Evolutionary conservation across 2,113 vertebrate genomes (phyloP).

Genomic region (Aegotheles bennettii): DNA sequence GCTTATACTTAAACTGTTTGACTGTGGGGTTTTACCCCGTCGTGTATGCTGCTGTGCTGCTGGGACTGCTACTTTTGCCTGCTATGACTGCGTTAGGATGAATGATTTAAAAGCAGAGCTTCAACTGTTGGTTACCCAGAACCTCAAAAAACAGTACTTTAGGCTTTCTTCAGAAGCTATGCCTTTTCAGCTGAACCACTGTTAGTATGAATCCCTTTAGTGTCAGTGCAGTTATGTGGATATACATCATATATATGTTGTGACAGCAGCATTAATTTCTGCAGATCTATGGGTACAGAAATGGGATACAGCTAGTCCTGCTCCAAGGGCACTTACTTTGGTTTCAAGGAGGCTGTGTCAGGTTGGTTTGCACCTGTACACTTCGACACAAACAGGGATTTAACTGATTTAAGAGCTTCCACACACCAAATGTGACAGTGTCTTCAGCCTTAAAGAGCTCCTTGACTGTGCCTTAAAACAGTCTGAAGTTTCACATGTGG

Average conservation of each 20-base stretch:
- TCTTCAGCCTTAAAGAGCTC: not conserved
- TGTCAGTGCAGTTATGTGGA: not conserved
- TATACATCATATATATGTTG: fast-evolving
- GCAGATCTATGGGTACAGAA: not conserved
- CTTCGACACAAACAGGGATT: not conserved
- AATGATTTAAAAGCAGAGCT: not conserved
- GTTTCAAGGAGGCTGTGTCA: not conserved
- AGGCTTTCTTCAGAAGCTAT: not conserved
- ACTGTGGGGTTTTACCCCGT: not conserved
- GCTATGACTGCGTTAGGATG: not conserved
- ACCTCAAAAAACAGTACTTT: not conserved
- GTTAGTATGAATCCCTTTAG: not conserved
- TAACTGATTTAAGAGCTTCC: not conserved
- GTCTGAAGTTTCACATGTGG: not conserved
- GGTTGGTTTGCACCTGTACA: not conserved
- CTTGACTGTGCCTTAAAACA: not conserved
- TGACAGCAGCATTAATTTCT: not conserved
- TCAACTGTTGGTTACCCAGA: not conserved
- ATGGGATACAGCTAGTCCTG: not conserved
- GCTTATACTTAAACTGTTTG: not conserved
- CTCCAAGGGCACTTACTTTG: not conserved
- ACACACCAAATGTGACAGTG: fast-evolving
- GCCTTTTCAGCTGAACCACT: not conserved
- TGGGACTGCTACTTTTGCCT: not conserved
- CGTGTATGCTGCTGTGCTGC: not conserved